Percentiles rank a stretch among this genome's conserved stretches.
phyloP scores from a whole-genome alignment of 2,113 vertebrate species.

The Phylloscopus trochilus region DNA sequence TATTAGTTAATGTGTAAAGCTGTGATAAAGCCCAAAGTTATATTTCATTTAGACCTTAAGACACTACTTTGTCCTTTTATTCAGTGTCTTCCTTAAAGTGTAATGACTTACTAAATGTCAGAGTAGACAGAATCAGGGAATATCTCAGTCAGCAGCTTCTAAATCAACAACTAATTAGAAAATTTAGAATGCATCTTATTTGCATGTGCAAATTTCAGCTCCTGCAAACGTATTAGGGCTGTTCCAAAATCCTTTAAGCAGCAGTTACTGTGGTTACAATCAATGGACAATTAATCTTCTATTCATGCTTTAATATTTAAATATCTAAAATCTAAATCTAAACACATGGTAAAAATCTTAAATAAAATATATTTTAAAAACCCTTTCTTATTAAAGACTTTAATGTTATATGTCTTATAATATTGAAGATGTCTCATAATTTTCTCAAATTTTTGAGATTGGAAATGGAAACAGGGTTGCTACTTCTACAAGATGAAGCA shows the following conservation, averaged over 20 bases:
- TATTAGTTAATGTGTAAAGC: not conserved
- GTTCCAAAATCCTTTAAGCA: constrained; percentile 47
- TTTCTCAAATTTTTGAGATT: not conserved
- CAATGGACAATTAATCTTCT: not conserved
- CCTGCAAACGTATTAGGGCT: constrained; percentile 31
- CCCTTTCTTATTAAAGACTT: not conserved
- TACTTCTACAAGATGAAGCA: not conserved
- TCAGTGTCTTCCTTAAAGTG: not conserved
- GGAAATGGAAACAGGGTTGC: not conserved
- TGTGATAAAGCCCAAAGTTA: not conserved
- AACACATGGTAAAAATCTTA: not conserved
- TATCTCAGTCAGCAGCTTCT: constrained; percentile 19
- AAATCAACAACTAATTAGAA: constrained; percentile 38
- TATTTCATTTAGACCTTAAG: not conserved
- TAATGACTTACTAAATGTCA: constrained; percentile 48
- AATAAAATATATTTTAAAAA: not conserved
- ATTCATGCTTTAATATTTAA: not conserved
- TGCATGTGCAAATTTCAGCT: constrained; percentile 69
- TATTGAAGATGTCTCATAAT: not conserved
- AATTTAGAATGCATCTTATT: constrained; percentile 47
- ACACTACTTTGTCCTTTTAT: not conserved
- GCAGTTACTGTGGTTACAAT: constrained; percentile 20
- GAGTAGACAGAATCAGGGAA: constrained; percentile 7
- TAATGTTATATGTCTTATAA: not conserved
- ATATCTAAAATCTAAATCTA: not conserved